phyloP scores from a whole-genome alignment of 2,113 vertebrate genomes.

The human region GRCh38 chr1:143937501-143938000 shows the following conservation, averaged over 20 bases:
- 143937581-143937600: too few relatives aligned
- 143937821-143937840: background rate
- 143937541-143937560: too few relatives aligned
- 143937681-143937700: too few relatives aligned
- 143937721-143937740: background rate
- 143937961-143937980: too few relatives aligned
- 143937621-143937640: too few relatives aligned
- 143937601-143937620: too few relatives aligned
- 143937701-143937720: too few relatives aligned
- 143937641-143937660: too few relatives aligned
- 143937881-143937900: background rate
- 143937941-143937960: background rate
- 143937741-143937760: background rate
- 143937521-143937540: too few relatives aligned
- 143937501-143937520: too few relatives aligned
- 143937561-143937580: too few relatives aligned
- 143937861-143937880: background rate
- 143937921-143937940: background rate
- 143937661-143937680: too few relatives aligned
- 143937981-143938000: background rate
- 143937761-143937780: background rate
- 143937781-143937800: background rate
- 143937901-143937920: background rate
- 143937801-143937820: background rate
- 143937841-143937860: background rate